These are phyloP conservation scores for Bujurquina vittata DNA, from an alignment of 2,113 vertebrate genomes.

Conservation along the genomic window DNA sequence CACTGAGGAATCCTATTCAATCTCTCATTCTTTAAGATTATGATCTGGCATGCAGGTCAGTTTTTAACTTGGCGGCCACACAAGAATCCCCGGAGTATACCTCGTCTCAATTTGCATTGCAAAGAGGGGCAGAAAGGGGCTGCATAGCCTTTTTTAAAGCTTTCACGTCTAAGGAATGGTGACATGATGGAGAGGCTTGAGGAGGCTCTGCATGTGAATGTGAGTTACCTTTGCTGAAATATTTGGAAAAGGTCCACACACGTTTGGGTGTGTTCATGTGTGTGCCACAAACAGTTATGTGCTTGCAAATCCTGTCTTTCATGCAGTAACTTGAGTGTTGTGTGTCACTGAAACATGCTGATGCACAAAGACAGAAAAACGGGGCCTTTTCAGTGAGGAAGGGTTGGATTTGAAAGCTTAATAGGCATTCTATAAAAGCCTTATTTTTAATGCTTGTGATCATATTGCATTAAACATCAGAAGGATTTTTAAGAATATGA, in stretches of 20 bases:
- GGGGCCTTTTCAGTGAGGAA: not conserved
- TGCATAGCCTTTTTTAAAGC: slow-evolving; percentile 33
- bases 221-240: slow-evolving; percentile 14
- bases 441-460: slow-evolving; percentile 14
- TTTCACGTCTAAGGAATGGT: slow-evolving; percentile 36
- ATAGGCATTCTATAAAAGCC: not conserved
- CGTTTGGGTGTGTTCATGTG: slow-evolving; percentile 18
- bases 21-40: slow-evolving; percentile 64
- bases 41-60: slow-evolving; percentile 68
- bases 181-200: slow-evolving; percentile 25
- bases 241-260: slow-evolving; percentile 31
- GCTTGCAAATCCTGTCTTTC: not conserved
- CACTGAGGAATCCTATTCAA: slow-evolving; percentile 61
- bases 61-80: slow-evolving; percentile 64
- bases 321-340: not conserved
- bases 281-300: not conserved
- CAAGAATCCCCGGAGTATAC: slow-evolving; percentile 68
- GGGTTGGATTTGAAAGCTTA: slow-evolving; percentile 7
- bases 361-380: not conserved
- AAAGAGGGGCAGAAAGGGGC: slow-evolving; percentile 39
- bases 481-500: not conserved
- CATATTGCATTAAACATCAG: not conserved
- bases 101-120: slow-evolving; percentile 60
- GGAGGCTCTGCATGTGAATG: slow-evolving; percentile 9
- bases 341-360: not conserved